Evolutionary conservation across 2,888 invertebrate species (phyloP), one percentile per base, ranked within the genome.

Genomic region (Aphrophora alni): DNA sequence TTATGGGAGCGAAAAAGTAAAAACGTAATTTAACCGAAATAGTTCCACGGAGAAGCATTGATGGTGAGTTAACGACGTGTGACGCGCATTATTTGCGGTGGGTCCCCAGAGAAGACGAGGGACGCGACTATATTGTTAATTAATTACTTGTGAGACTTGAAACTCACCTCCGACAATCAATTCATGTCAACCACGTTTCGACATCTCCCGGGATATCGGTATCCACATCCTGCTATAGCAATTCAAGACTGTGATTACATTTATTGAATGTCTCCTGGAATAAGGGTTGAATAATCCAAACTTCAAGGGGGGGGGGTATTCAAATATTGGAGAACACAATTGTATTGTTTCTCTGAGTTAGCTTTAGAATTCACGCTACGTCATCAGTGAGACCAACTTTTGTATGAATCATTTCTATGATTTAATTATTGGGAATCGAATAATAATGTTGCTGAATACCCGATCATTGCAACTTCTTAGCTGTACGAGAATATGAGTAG

Each of bases 111-210:
- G 59, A n/a, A 59, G 59, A n/a, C 59, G 59, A 59, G 59, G 59
- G 59, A 59, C 44, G 12, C 2, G 44, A 14, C 44, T 44, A 44
- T 59, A 59, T 59, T 59, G 59, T 59, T 59, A 59, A 59, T 59
- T 59, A 59, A 59, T 59, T 59, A 59, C 59, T 59, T 59, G 59
- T 21, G 59, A 59, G 59, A 59, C 59, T 59, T 59, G 59, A 3
- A 59, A 59, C 59, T 59, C 59, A 59, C 59, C 59, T 59, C 59
- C 59, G 59, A 59, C 59, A 59, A 59, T 59, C 59, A 59, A 59
- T 59, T 59, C 59, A 59, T 59, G 59, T 59, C 59, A 59, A 59
- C 59, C 59, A 59, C 59, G 59, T 59, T 59, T 21, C 59, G 59
- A 59, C 59, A 59, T 59, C 59, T 59, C 59, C 59, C 59, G 59